Conservation (phyloP, 1,140 invertebrate species). For the Heliconius congener region DNA sequence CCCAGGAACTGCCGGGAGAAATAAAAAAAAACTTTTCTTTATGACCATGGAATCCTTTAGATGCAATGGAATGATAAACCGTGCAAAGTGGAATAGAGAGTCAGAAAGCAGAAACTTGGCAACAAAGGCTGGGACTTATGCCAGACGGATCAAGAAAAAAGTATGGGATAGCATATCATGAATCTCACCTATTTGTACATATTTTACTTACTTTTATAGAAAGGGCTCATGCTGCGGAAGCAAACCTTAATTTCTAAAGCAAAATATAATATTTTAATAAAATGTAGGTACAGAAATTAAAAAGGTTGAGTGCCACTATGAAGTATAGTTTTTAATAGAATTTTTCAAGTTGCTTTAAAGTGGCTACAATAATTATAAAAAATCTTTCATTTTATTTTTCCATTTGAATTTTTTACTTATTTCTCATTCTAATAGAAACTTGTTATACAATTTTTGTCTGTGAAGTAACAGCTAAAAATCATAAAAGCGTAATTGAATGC, state of each 20-base stretch:
- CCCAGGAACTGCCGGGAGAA: too few relatives aligned
- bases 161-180: too few relatives aligned
- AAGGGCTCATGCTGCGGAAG: not conserved
- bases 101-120: too few relatives aligned
- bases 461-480: not conserved
- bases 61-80: too few relatives aligned
- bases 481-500: too few relatives aligned
- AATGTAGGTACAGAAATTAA: not conserved
- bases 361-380: not conserved
- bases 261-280: not conserved
- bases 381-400: not conserved
- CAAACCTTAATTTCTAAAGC: not conserved
- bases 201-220: too few relatives aligned
- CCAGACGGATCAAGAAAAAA: too few relatives aligned
- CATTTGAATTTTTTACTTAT: not conserved
- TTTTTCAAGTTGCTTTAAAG: conserved; percentile 2
- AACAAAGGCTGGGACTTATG: too few relatives aligned
- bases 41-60: too few relatives aligned
- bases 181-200: too few relatives aligned
- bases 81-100: too few relatives aligned
- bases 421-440: not conserved
- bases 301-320: not conserved
- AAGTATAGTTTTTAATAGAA: conserved; percentile 5
- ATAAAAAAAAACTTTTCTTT: too few relatives aligned
- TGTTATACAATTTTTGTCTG: not conserved